Percentiles rank a stretch among this genome's conserved stretches.
Evolutionary conservation across 2,113 vertebrate genomes (phyloP).

Genomic region (Microtus richardsoni): DNA sequence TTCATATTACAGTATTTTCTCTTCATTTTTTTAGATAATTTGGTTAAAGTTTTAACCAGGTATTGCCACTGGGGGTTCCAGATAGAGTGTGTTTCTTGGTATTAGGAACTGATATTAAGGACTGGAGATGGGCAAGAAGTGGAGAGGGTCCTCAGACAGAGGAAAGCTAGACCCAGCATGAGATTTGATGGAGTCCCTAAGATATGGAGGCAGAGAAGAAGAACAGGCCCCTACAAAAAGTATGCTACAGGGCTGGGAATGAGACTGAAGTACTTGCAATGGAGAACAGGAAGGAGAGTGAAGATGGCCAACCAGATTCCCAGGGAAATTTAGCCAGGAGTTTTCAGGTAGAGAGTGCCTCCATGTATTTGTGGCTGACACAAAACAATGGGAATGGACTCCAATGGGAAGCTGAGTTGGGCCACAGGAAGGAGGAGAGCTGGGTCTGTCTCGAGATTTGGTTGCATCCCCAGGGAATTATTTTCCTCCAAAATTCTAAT

Average conservation of each 20-base stretch:
- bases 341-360: not conserved
- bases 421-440: not conserved
- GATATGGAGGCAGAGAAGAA: not conserved
- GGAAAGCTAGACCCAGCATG: not conserved
- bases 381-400: not conserved
- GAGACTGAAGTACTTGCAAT: not conserved
- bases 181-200: not conserved
- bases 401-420: not conserved
- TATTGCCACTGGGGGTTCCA: not conserved
- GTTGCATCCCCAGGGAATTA: not conserved
- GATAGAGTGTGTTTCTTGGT: not conserved
- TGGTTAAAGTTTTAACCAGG: not conserved
- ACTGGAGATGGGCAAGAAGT: not conserved
- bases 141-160: not conserved
- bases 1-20: not conserved
- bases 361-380: not conserved
- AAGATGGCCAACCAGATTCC: not conserved
- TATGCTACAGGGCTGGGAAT: not conserved
- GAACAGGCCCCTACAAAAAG: not conserved
- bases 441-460: not conserved
- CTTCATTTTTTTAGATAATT: not conserved
- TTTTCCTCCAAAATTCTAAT: constrained; percentile 25
- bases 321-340: not conserved
- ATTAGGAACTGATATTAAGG: not conserved
- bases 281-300: not conserved